Base-by-base conservation (phyloP, 1,140 invertebrate species). In the Drosophila erecta region DNA sequence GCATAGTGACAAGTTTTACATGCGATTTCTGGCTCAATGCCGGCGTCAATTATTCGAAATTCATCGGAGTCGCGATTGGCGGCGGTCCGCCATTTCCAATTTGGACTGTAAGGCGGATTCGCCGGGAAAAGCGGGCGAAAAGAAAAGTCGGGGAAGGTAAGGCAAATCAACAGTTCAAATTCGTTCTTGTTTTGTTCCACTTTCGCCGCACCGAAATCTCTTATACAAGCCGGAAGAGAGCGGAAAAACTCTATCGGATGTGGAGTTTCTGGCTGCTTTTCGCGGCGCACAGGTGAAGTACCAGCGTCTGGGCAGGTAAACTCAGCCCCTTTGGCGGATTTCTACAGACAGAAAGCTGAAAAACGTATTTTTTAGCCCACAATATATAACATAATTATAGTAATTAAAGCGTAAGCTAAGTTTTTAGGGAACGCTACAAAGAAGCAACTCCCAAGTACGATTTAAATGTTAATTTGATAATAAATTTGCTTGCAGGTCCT, bases 131-230 rank as follows among this genome's bases (percentile, higher is more conserved):
- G n/a, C 47, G n/a, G 8, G 47, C 27, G 27, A 33, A 30, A 50
- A n/a, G 27, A 50, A 50, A 50, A 50, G 30, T 55, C 47, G 15
- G 55, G 37, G 43, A 83, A 47, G 30, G 70, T 64, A 74, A 74
- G 74, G 55, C 71, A 64, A 85, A 86, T 87, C 81, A 86, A 86
- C 81, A 87, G 83, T 81, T 86, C 33, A 5, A 62, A 74, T 51
- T 51, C 44, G 56, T 49, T 58, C 60, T 76, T 89, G 75, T 83
- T 86, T 76, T 84, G 27, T 46, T 5, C 56, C 79, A 73, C 0
- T 17, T 30, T 49, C 67, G 66, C 40, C 47, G 30, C 22, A 22
- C 3, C 43, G 0, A 66, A 59, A 75, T 83, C 78, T 15, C 37
- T 38, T 38, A 38, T 38, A 38, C 37, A 3, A 1, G 6, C 6